Base-by-base conservation (phyloP, 2,113 vertebrate genomes). In the Brachyhypopomus gauderio region DNA sequence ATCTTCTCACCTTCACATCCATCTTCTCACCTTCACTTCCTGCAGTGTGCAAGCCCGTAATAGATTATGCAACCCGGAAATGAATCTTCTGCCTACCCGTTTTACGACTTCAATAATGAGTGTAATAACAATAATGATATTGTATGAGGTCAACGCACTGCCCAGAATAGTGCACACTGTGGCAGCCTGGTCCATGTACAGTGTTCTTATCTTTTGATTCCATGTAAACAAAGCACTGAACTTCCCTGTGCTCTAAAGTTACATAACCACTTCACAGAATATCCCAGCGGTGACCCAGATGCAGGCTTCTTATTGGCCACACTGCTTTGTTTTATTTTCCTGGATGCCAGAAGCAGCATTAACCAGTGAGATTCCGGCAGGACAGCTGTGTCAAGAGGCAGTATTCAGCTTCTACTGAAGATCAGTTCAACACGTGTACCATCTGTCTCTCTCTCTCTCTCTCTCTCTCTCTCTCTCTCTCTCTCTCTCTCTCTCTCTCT, bases 361-460 rank as follows among this genome's bases (percentile, higher is more conserved):
- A 38, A 81, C 82, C 86, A 86, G n/a, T 62, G 58, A 85, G 78
- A 38, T 77, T 79, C 56, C 23, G 60, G 17, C 48, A 64, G 5
- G 85, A 87, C 83, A 88, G 86, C 84, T 87, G 85, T 88, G 86
- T 89, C 79, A 86, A 41, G 52, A 85, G 77, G 80, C 84, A 86
- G 79, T 84, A 62, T 87, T 79, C 58, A 48, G 1, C 63, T 74
- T 66, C 34, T 69, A 85, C 84, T 85, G 9, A 14, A 52, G 45
- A 52, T 52, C 45, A 52, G 45, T 52, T 52, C 12, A 52, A 14
- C 45, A 52, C 12, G 14, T 45, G 41, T 11, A 45, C 41, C 5
- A 8, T 45, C 41, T 6, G 41, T 11, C 76, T 79, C 76, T 77
- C 71, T 52, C 14, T 58, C 41, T 7, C 45, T 27, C 45, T 55